A percentile compares a stretch with the other conserved stretches of the same genome.
These are phyloP conservation scores for Dorcus parallelipipedus DNA, from an alignment of 2,888 invertebrate species.

Conservation along the genomic window DNA sequence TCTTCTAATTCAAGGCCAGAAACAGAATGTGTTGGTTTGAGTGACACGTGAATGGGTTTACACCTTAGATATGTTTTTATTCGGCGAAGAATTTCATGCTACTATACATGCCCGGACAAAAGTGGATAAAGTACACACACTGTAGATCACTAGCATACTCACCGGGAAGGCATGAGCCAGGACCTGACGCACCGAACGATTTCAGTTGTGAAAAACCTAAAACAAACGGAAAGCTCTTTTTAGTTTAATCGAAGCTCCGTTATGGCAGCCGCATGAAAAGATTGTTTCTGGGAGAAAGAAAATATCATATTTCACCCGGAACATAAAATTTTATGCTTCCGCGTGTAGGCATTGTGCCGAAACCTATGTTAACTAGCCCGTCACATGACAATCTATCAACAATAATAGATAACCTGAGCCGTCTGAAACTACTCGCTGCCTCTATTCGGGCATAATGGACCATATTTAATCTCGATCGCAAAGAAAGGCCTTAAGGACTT, in stretches of 20 bases:
- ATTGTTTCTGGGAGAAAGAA: not conserved
- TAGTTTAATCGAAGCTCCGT: not conserved
- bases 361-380: slow-evolving; percentile 13
- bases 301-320: slow-evolving; percentile 21
- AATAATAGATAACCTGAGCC: slow-evolving; percentile 36
- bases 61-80: slow-evolving; percentile 24
- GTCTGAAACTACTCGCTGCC: slow-evolving; percentile 29
- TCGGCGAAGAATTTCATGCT: slow-evolving; percentile 18
- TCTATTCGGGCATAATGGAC: slow-evolving; percentile 37
- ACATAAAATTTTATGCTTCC: slow-evolving; percentile 10
- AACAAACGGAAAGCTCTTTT: not conserved
- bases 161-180: slow-evolving; percentile 63
- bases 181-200: slow-evolving; percentile 63
- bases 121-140: not conserved
- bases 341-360: slow-evolving; percentile 13
- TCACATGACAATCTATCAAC: slow-evolving; percentile 29
- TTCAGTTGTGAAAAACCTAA: slow-evolving; percentile 64
- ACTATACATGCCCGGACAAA: not conserved
- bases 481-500: not conserved
- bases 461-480: slow-evolving; percentile 29
- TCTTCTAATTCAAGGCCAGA: not conserved
- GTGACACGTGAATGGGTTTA: slow-evolving; percentile 28
- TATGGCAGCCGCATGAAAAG: not conserved
- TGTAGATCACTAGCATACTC: slow-evolving; percentile 32
- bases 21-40: slow-evolving; percentile 31